Conservation (phyloP, 1,140 invertebrate species). For the Olivierus martensii region DNA sequence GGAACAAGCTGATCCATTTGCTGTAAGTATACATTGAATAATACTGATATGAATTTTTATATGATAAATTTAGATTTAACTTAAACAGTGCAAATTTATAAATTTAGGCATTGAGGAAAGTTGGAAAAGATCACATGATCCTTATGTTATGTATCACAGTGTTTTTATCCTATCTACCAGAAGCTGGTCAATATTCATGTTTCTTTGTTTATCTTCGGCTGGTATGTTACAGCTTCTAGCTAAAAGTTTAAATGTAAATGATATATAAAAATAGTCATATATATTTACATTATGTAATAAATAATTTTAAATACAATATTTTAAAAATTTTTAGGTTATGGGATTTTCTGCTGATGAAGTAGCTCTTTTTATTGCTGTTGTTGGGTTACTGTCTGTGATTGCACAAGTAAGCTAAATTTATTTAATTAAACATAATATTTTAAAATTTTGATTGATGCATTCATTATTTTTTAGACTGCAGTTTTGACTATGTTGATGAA, state of each 20-base stretch:
- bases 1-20: slow-evolving; percentile 96
- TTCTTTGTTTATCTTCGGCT: slow-evolving; percentile 99
- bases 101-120: slow-evolving; percentile 64
- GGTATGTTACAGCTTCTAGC: slow-evolving; percentile 70
- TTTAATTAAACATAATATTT: neutral
- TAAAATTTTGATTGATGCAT: neutral
- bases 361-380: slow-evolving; percentile 92
- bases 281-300: slow-evolving; percentile 47
- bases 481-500: slow-evolving; percentile 80
- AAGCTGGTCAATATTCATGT: slow-evolving; percentile 95
- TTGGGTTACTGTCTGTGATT: slow-evolving; percentile 89
- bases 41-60: no score
- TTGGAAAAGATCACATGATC: slow-evolving; percentile 91
- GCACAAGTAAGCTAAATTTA: slow-evolving; percentile 48
- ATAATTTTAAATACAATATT: slow-evolving; percentile 67
- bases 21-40: slow-evolving; percentile 49
- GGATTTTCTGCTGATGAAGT: slow-evolving; percentile 89
- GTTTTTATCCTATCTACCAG: slow-evolving; percentile 95
- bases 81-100: no score
- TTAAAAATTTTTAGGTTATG: slow-evolving; percentile 51
- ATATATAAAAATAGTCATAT: no score
- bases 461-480: slow-evolving; percentile 32
- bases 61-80: no score
- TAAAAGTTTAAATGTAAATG: no score
- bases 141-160: slow-evolving; percentile 93